phyloP scores from a whole-genome alignment of 2,113 vertebrate genomes.

The Lasiurus borealis region DNA sequence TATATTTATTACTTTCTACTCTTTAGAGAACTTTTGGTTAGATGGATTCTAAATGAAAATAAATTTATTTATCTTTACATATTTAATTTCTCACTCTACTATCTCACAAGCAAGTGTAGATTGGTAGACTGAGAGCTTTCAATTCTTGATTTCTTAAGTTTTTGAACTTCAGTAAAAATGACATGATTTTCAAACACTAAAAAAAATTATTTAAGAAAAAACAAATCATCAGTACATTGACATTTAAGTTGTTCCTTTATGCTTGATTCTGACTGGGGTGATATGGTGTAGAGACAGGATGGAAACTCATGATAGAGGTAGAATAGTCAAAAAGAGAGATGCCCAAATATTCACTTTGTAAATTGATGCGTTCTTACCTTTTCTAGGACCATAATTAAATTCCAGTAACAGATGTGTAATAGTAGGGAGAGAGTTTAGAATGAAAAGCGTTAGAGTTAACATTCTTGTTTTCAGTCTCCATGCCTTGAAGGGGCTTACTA shows the following conservation, averaged over 20 bases:
- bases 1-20: neutral
- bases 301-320: neutral
- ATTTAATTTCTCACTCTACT: neutral
- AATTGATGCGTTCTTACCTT: neutral
- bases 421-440: neutral
- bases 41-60: neutral
- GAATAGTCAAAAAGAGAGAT: neutral
- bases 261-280: neutral
- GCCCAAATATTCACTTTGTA: neutral
- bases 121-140: neutral
- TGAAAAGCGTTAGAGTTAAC: neutral
- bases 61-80: neutral
- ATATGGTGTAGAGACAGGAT: neutral
- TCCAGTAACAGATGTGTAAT: neutral
- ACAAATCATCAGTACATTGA: neutral
- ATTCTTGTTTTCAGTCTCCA: neutral
- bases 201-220: neutral
- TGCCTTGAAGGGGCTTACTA: neutral
- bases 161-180: neutral
- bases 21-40: neutral
- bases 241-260: neutral
- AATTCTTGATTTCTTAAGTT: neutral
- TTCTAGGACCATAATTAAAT: neutral
- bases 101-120: neutral
- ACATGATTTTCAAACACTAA: neutral